Evolutionary conservation across 2,797 vertebrate species (phyloP).

Genomic region (Catamblyrhynchus diadema): DNA sequence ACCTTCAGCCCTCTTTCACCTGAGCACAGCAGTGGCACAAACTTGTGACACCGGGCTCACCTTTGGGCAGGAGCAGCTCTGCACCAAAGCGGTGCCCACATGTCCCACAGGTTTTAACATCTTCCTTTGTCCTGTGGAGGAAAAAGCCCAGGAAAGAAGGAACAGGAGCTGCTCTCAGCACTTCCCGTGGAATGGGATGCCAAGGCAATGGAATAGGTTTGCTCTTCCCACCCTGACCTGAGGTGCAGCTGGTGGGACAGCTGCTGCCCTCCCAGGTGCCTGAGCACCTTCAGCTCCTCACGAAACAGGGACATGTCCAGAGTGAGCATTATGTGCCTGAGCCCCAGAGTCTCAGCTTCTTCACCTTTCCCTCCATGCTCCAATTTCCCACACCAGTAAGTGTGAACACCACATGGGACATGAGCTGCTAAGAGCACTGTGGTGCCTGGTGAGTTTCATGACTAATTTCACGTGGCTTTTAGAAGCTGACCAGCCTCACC

Average conservation of each 20-base stretch:
- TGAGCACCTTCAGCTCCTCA: background rate
- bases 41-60: background rate
- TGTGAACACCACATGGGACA: accelerated
- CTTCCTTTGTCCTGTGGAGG: slow-evolving; percentile 66
- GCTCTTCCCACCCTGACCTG: background rate
- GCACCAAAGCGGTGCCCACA: slow-evolving; percentile 62
- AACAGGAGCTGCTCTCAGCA: background rate
- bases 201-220: background rate
- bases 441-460: accelerated
- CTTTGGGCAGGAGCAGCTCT: slow-evolving; percentile 76
- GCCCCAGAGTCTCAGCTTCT: background rate
- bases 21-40: accelerated
- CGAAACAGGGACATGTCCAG: background rate
- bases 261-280: background rate
- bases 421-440: accelerated
- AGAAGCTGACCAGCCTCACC: background rate
- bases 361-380: background rate
- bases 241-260: accelerated
- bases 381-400: background rate
- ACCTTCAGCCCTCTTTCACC: background rate
- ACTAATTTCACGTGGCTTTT: accelerated
- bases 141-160: background rate
- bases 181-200: background rate
- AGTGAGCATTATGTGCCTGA: background rate
- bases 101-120: slow-evolving; percentile 65